Evolutionary conservation across 2,113 vertebrate genomes (phyloP).

Genomic region (Sapajus apella): DNA sequence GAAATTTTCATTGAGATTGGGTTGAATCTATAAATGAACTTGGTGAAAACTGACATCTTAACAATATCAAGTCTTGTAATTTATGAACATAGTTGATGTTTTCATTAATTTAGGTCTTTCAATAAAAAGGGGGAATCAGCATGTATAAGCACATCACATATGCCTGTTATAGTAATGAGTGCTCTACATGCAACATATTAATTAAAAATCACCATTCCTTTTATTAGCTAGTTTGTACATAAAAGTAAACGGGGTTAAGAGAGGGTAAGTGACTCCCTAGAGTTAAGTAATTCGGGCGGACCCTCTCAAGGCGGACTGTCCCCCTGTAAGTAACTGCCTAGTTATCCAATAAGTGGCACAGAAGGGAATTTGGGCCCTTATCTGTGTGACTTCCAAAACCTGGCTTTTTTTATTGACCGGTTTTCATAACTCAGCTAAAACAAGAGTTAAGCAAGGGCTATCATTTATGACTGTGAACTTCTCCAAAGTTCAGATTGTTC

Average conservation of each 20-base stretch:
- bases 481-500: neutral
- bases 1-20: constrained; percentile 6
- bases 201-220: neutral
- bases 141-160: neutral
- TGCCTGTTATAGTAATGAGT: neutral
- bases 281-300: too few relatives aligned
- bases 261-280: neutral
- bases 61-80: neutral
- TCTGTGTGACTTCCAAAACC: neutral
- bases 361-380: neutral
- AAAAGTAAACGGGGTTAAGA: neutral
- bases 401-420: neutral
- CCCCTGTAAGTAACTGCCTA: neutral
- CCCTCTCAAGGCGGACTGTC: too few relatives aligned
- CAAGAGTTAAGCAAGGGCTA: neutral
- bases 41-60: neutral
- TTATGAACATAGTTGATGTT: neutral
- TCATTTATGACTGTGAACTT: neutral
- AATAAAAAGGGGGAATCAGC: neutral
- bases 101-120: neutral
- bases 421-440: neutral
- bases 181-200: neutral
- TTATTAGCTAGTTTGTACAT: neutral
- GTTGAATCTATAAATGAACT: neutral
- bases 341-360: neutral